Base-by-base conservation (phyloP, 2,888 invertebrate genomes). In the Unio pictorum region DNA sequence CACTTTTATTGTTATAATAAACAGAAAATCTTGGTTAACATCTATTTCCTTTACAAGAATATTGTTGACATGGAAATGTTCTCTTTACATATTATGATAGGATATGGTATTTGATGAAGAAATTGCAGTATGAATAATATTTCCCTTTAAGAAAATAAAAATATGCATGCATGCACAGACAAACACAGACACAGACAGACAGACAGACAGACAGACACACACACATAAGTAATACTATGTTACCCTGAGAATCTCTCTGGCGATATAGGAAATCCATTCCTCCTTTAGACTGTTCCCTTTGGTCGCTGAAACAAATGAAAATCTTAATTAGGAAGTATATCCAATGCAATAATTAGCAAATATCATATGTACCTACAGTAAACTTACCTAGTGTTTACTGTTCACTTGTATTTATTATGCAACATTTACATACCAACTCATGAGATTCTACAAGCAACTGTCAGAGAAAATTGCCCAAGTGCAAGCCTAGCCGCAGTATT, bases 251-350 rank as follows among this genome's bases (percentile, higher is more conserved):
- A 93, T 99, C 96, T 90, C 99, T 72, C 92, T 93, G 90, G 98
- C 98, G 84, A 99, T 97, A 91, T 99, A 99, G 70, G 99, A 98
- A 90, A 99, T 99, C 99, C 99, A 99, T 92, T 99, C 99, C 92
- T 99, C 99, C 91, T 98, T 99, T 84, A 99, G 92, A 80, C 96
- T 96, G 90, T 97, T 97, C 67, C 98, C 98, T 92, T 99, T 99
- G 78, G 98, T 99, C 78, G 98, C 91, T 91, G 86, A 60, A 82
- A 81, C 23, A 69, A 73, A 65, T n/a, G 18, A 26, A 65, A 45
- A 20, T 64, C 20, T 55, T n/a, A 26, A 23, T 23, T 67, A 30
- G 26, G 3, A 56, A 45, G 45, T 18, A 23, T 34, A 63, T 34
- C 17, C 6, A 6, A n/a, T 45, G 30, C 28, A 63, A 18, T 58